Evolutionary conservation across 2,797 vertebrate genomes (phyloP).

Genomic region (Pitangus sulphuratus): DNA sequence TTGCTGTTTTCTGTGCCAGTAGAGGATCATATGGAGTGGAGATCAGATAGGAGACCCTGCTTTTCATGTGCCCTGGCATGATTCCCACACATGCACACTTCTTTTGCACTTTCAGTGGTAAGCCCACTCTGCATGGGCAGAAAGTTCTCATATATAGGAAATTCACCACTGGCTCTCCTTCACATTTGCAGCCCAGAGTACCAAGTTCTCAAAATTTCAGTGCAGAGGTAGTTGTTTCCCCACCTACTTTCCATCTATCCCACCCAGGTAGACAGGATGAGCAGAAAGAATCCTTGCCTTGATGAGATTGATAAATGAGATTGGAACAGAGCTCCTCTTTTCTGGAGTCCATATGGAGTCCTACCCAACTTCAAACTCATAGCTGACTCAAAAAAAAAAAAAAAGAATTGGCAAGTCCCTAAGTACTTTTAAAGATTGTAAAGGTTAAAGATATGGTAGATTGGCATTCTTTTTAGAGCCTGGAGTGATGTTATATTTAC

Average conservation of each 20-base stretch:
- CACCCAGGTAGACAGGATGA: conserved; percentile 68
- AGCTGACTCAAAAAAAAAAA: background rate
- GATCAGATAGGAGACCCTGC: background rate
- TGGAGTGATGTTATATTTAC: conserved; percentile 25
- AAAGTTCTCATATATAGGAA: background rate
- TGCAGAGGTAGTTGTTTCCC: background rate
- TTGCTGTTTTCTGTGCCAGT: background rate
- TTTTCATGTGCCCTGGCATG: background rate
- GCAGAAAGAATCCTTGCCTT: conserved; percentile 60
- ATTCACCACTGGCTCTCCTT: background rate
- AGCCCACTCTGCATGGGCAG: background rate
- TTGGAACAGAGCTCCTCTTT: conserved; percentile 48
- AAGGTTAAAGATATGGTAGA: conserved; percentile 32
- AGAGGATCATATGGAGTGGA: background rate
- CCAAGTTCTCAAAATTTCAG: background rate
- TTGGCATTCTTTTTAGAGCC: conserved; percentile 29
- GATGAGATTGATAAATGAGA: conserved; percentile 63
- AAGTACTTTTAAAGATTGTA: conserved; percentile 26
- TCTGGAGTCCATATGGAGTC: conserved; percentile 66
- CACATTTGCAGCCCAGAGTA: background rate
- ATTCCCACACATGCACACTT: rapidly evolving
- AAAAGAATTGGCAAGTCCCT: conserved; percentile 8
- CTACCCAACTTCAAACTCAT: conserved; percentile 32
- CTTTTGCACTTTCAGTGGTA: background rate
- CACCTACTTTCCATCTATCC: conserved; percentile 56